Evolutionary conservation across 92 coral and sea anemone genomes (phyloP).

Genomic region (Chrysogorgia sp.): DNA sequence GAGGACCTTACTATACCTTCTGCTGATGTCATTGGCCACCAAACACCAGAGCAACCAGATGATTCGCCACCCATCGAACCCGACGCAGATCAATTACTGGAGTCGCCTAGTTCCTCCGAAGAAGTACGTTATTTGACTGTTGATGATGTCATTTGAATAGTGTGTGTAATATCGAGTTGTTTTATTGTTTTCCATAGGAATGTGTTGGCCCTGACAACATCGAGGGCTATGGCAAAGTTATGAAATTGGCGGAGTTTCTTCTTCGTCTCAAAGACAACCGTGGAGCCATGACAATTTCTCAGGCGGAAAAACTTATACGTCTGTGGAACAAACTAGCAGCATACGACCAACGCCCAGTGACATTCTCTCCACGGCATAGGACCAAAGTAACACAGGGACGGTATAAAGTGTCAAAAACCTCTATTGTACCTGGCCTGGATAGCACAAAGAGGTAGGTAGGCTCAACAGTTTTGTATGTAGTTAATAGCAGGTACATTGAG

Average conservation of each 20-base stretch:
- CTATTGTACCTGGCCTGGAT: conserved; percentile 27
- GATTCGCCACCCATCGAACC: too few relatives aligned
- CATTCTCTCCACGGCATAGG: conserved; percentile 38
- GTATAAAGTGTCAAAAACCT: background rate
- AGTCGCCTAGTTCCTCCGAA: too few relatives aligned
- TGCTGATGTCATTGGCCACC: too few relatives aligned
- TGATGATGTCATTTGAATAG: background rate
- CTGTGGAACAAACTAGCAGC: conserved; percentile 60
- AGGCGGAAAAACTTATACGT: conserved; percentile 40
- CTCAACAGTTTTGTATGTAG: too few relatives aligned
- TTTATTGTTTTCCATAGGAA: conserved; percentile 28
- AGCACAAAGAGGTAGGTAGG: conserved; percentile 21
- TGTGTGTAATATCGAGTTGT: too few relatives aligned
- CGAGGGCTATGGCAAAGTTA: conserved; percentile 49
- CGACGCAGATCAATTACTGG: too few relatives aligned
- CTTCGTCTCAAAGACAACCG: conserved; percentile 29
- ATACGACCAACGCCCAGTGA: conserved; percentile 48
- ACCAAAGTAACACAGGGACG: conserved; percentile 22
- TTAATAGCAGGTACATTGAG: too few relatives aligned
- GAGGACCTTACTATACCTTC: too few relatives aligned
- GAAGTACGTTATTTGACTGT: background rate
- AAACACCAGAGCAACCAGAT: too few relatives aligned
- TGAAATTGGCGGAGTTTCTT: conserved; percentile 52
- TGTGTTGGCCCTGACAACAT: conserved; percentile 63
- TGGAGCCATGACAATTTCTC: conserved; percentile 39